Percentiles rank a stretch among this genome's conserved stretches.
These are phyloP conservation scores for Mylabris phalerata DNA, from an alignment of 1,140 invertebrate species.

Conservation along the genomic window DNA sequence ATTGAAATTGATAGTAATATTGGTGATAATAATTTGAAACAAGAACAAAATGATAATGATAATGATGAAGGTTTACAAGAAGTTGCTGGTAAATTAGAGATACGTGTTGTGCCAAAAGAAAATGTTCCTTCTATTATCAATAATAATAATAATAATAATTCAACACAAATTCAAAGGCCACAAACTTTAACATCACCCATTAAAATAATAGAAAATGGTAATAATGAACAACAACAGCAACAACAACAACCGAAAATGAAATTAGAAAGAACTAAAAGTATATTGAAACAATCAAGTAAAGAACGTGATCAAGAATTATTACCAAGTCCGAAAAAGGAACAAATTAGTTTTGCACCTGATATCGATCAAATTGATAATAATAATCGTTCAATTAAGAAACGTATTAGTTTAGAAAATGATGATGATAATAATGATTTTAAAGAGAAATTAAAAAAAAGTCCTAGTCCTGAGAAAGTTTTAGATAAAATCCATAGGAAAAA, in stretches of 20 bases:
- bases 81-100: constrained; percentile 63
- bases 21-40: constrained; percentile 11
- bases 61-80: constrained; percentile 35
- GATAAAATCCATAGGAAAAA: neutral
- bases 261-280: constrained; percentile 37
- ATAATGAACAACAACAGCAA: constrained; percentile 9
- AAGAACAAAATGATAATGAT: constrained; percentile 17
- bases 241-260: constrained; percentile 18
- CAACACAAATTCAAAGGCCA: neutral
- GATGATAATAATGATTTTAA: constrained; percentile 7
- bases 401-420: constrained; percentile 13
- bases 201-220: constrained; percentile 5
- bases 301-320: constrained; percentile 27
- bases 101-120: constrained; percentile 59
- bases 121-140: constrained; percentile 2
- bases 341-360: constrained; percentile 35
- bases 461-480: neutral
- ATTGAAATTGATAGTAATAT: constrained; percentile 8
- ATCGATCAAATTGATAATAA: constrained; percentile 4
- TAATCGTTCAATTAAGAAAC: constrained; percentile 5
- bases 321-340: constrained; percentile 36
- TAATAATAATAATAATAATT: neutral
- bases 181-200: constrained; percentile 17
- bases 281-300: constrained; percentile 39
- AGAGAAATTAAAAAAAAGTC: neutral